phyloP scores from a whole-genome alignment of 2,113 vertebrate species.

The Xiphias gladius region DNA sequence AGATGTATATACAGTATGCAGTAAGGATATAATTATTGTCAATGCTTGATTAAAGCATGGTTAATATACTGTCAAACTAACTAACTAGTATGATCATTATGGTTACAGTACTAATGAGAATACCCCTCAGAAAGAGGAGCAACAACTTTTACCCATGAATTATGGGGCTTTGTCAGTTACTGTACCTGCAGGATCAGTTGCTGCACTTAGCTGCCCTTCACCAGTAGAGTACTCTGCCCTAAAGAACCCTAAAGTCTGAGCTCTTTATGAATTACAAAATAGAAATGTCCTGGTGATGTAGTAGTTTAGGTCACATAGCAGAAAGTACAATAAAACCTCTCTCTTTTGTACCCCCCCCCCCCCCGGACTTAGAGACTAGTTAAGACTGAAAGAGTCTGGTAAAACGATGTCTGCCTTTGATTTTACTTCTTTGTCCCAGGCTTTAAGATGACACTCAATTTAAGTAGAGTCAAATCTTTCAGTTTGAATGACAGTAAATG shows the following conservation, averaged over 20 bases:
- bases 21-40: background rate
- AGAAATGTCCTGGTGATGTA: background rate
- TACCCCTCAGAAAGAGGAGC: background rate
- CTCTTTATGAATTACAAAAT: background rate
- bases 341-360: background rate
- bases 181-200: constrained; percentile 6
- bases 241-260: constrained; percentile 6
- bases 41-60: too few relatives aligned
- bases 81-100: background rate
- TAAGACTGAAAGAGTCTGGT: background rate
- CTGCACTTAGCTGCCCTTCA: constrained; percentile 12
- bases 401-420: background rate
- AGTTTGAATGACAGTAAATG: background rate
- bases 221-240: background rate
- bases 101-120: background rate
- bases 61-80: background rate
- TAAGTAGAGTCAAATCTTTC: background rate
- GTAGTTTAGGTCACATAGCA: background rate
- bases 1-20: background rate
- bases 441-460: background rate
- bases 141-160: background rate
- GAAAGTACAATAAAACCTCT: background rate
- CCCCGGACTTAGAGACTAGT: background rate
- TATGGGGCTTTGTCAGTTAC: background rate
- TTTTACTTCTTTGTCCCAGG: background rate